phyloP scores from a whole-genome alignment of 2,113 vertebrate genomes.

The Scartelaos histophorus region DNA sequence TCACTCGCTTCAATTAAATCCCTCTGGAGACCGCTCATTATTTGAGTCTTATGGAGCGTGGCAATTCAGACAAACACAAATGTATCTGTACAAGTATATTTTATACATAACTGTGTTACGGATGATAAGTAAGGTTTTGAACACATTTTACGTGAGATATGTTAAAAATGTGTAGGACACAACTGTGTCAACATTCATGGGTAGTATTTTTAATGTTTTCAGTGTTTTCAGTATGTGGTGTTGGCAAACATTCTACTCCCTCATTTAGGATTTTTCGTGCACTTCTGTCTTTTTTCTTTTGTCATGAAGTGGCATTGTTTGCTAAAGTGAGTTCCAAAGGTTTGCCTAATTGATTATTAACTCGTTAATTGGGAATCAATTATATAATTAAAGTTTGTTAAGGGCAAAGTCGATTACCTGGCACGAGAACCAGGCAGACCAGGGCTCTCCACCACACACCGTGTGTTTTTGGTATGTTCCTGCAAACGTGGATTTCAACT shows the following conservation, averaged over 20 bases:
- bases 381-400: constrained; percentile 80
- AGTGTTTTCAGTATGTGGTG: not conserved
- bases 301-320: constrained; percentile 52
- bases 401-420: constrained; percentile 63
- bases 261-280: not conserved
- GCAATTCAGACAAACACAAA: not conserved
- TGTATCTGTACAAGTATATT: not conserved
- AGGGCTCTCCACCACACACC: not conserved
- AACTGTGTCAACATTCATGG: not conserved
- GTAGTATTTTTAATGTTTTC: not conserved
- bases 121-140: not conserved
- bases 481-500: not conserved
- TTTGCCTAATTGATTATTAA: constrained; percentile 82
- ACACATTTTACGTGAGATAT: not conserved
- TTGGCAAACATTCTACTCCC: not conserved
- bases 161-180: not conserved
- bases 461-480: not conserved
- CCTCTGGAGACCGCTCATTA: not conserved
- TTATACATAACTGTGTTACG: not conserved
- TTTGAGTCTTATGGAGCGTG: not conserved
- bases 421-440: constrained; percentile 20
- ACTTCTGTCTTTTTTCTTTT: constrained; percentile 38
- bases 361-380: constrained; percentile 76
- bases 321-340: constrained; percentile 65
- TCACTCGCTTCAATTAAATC: not conserved